These are phyloP conservation scores for Urophycis tenuis DNA, from an alignment of 2,797 vertebrate genomes.

Conservation along the genomic window DNA sequence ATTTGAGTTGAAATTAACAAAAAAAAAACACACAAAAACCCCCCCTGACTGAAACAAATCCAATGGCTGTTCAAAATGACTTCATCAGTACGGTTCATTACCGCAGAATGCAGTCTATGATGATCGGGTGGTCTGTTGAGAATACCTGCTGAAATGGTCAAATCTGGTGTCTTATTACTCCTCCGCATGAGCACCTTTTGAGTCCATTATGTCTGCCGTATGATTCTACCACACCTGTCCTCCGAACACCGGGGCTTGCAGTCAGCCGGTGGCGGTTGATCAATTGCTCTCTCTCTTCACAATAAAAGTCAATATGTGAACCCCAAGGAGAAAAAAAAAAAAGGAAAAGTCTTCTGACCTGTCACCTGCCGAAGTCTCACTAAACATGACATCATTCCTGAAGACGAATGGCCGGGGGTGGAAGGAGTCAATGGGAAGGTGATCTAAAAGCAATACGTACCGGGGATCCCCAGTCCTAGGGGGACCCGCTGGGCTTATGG, in stretches of 20 bases:
- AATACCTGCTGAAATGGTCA: neutral
- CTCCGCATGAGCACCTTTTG: constrained; percentile 16
- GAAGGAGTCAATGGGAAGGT: constrained; percentile 80
- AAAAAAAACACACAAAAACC: neutral
- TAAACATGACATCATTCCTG: constrained; percentile 69
- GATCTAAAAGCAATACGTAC: constrained; percentile 79
- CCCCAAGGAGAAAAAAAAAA: constrained; percentile 62
- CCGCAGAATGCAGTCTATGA: constrained; percentile 1
- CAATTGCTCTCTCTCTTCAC: constrained; percentile 66
- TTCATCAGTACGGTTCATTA: constrained; percentile 23
- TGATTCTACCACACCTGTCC: constrained; percentile 25
- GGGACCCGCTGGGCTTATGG: constrained; percentile 46
- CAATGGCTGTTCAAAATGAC: constrained; percentile 12
- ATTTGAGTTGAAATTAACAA: neutral
- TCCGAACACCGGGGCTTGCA: constrained; percentile 43
- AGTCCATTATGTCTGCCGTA: constrained; percentile 42
- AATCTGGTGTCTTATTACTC: constrained; percentile 40
- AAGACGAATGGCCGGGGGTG: constrained; percentile 77
- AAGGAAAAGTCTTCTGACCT: constrained; percentile 54
- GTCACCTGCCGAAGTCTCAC: constrained; percentile 65
- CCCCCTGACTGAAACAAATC: constrained; percentile 6
- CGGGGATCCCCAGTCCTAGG: constrained; percentile 62
- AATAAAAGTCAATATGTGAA: constrained; percentile 69
- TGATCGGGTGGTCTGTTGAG: too few species aligned
- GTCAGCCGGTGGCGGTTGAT: constrained; percentile 63